phyloP scores from a whole-genome alignment of 1,140 invertebrate genomes.

The Drosophila eugracilis region DNA sequence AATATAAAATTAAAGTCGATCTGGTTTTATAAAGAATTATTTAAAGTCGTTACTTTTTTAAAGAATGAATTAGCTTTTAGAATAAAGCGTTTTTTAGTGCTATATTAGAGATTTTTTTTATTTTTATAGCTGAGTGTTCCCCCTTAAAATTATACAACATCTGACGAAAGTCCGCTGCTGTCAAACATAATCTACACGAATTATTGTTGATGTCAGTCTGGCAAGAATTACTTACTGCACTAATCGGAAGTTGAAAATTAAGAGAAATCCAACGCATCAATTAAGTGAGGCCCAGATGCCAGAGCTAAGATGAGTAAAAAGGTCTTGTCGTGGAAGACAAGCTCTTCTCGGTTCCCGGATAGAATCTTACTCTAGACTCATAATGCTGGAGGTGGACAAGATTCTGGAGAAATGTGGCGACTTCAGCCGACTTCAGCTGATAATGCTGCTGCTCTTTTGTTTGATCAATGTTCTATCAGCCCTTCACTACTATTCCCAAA shows the following conservation, averaged over 20 bases:
- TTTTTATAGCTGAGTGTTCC: not conserved
- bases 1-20: too few species aligned
- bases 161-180: constrained; percentile 21
- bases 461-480: constrained; percentile 86
- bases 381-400: constrained; percentile 69
- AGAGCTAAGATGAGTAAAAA: constrained; percentile 10
- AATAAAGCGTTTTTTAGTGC: too few species aligned
- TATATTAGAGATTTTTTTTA: not conserved
- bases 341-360: not conserved
- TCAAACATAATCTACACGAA: constrained; percentile 41
- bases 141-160: constrained; percentile 1
- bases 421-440: constrained; percentile 87
- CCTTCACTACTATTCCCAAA: constrained; percentile 86
- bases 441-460: constrained; percentile 86
- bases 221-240: constrained; percentile 7
- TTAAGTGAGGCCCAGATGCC: constrained; percentile 29
- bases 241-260: constrained; percentile 67
- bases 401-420: constrained; percentile 87
- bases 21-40: too few species aligned
- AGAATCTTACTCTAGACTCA: constrained; percentile 16
- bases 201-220: constrained; percentile 21
- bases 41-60: too few species aligned
- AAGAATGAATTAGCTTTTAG: too few species aligned
- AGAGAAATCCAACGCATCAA: constrained; percentile 13
- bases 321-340: not conserved